Evolutionary conservation across 2,797 vertebrate genomes (phyloP).

Genomic region (Lindbergichthys nudifrons): DNA sequence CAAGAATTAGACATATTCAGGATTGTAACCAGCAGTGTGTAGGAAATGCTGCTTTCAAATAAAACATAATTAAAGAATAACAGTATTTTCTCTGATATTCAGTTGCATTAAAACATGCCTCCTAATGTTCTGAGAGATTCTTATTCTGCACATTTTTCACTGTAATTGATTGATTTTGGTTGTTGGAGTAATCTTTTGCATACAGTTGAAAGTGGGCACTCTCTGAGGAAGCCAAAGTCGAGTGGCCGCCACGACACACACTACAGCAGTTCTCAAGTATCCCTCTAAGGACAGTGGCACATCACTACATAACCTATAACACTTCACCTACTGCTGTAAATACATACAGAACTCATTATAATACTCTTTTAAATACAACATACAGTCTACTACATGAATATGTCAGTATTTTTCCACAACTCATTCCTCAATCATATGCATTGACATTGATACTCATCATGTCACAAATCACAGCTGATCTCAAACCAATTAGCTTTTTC

Average conservation of each 20-base stretch:
- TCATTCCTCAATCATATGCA: not conserved
- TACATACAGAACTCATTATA: not conserved
- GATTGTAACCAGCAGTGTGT: not conserved
- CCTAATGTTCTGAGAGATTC: not conserved
- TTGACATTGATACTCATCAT: slow-evolving; percentile 8
- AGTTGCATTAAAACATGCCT: not conserved
- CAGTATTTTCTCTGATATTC: not conserved
- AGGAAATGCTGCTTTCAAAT: slow-evolving; percentile 2
- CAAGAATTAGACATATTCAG: not conserved
- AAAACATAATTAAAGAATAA: not conserved
- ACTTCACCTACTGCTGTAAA: not conserved
- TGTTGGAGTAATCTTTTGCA: not conserved
- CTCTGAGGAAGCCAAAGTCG: not conserved
- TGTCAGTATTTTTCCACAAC: not conserved
- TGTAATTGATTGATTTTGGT: not conserved
- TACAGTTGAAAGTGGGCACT: no score
- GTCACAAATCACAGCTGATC: slow-evolving; percentile 23
- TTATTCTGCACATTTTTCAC: not conserved
- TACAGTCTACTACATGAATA: not conserved
- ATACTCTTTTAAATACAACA: not conserved
- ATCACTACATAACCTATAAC: not conserved
- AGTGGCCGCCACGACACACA: not conserved
- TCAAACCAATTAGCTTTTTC: slow-evolving; percentile 31
- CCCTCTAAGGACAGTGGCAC: not conserved
- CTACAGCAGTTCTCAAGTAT: not conserved